phyloP scores from a whole-genome alignment of 2,888 invertebrate species.

The Lottia scabra region DNA sequence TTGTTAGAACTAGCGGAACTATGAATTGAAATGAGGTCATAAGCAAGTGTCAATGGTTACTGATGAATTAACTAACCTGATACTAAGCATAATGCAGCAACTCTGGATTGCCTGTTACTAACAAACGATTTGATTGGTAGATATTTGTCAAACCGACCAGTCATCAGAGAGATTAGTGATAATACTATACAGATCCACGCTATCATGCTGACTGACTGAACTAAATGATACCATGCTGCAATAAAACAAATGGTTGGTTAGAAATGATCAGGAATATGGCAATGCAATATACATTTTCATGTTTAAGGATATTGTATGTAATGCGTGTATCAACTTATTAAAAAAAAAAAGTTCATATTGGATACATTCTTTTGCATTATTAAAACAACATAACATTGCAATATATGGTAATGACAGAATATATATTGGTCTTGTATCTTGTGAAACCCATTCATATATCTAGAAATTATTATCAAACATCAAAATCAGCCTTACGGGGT shows the following conservation, averaged over 20 bases:
- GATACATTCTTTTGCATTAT: too few species aligned
- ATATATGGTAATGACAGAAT: too few species aligned
- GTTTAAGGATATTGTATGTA: too few species aligned
- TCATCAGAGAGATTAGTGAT: constrained; percentile 30
- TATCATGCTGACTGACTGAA: constrained; percentile 37
- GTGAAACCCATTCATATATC: too few species aligned
- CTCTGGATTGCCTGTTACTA: constrained; percentile 24
- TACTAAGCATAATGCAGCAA: constrained; percentile 34
- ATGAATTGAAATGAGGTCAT: too few species aligned
- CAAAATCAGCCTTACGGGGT: constrained; percentile 37
- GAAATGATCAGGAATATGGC: too few species aligned
- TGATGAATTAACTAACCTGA: constrained; percentile 23
- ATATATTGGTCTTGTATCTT: too few species aligned
- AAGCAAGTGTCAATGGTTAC: too few species aligned
- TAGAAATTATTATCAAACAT: neutral
- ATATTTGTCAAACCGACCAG: constrained; percentile 26
- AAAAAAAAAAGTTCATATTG: too few species aligned
- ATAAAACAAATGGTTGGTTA: neutral
- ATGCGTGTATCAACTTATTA: too few species aligned
- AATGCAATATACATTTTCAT: neutral
- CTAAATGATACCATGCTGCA: constrained; percentile 42
- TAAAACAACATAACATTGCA: too few species aligned
- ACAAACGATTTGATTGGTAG: constrained; percentile 23
- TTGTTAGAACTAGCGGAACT: too few species aligned
- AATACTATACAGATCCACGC: constrained; percentile 32